These are phyloP conservation scores for Trichonephila inaurata DNA, from an alignment of 1,140 invertebrate species.

Conservation along the genomic window DNA sequence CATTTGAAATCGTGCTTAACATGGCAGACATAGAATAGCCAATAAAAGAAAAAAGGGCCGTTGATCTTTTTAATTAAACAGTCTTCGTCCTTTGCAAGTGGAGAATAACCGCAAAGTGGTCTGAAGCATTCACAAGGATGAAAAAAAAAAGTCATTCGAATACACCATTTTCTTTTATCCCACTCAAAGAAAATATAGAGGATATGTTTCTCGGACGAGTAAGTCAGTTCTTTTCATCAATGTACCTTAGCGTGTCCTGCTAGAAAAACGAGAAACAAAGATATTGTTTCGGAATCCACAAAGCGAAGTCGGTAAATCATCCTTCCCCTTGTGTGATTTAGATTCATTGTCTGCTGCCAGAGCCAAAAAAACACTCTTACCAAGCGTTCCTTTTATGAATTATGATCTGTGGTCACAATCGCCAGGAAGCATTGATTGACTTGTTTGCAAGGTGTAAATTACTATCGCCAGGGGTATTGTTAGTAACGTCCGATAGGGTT, in stretches of 20 bases:
- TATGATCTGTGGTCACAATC: slow-evolving; percentile 45
- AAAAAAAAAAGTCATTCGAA: background rate
- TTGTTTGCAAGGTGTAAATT: slow-evolving; percentile 73
- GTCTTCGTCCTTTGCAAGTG: background rate
- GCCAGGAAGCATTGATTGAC: slow-evolving; percentile 69
- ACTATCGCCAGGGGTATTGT: slow-evolving; percentile 40
- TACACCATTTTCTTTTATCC: background rate
- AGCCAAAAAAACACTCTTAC: background rate
- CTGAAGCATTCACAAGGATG: background rate
- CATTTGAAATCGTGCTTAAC: background rate
- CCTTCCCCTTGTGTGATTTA: slow-evolving; percentile 4
- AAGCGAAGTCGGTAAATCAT: slow-evolving; percentile 56
- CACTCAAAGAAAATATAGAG: slow-evolving; percentile 6
- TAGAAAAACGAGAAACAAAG: slow-evolving; percentile 58
- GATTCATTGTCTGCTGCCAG: slow-evolving; percentile 21
- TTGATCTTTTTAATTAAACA: slow-evolving; percentile 11
- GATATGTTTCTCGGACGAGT: slow-evolving; percentile 20
- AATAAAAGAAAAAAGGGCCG: background rate
- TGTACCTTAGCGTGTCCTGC: background rate
- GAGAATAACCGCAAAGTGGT: background rate
- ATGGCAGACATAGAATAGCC: background rate
- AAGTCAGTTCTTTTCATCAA: slow-evolving; percentile 57
- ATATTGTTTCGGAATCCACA: slow-evolving; percentile 42
- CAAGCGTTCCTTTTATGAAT: slow-evolving; percentile 49
- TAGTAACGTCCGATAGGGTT: slow-evolving; percentile 26